These are phyloP conservation scores for Lepidurus packardi DNA, from an alignment of 1,140 invertebrate genomes.

Conservation along the genomic window DNA sequence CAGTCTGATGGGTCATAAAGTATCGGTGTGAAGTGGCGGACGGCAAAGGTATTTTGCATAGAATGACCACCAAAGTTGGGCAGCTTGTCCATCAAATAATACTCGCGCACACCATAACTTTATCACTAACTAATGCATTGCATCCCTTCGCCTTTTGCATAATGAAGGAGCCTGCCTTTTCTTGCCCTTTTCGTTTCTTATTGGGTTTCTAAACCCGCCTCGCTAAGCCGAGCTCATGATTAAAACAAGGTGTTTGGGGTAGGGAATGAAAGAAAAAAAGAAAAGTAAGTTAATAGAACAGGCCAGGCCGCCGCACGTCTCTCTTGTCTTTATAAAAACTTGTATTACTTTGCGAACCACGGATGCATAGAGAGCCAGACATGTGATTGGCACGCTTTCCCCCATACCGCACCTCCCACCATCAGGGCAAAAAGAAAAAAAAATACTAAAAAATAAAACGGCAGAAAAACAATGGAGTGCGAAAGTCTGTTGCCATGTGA, in stretches of 20 bases:
- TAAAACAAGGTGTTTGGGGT: too few relatives aligned
- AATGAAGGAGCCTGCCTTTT: background rate
- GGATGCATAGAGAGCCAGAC: background rate
- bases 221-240: too few relatives aligned
- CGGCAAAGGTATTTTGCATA: background rate
- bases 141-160: background rate
- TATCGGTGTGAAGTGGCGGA: conserved; percentile 15
- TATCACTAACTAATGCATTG: background rate
- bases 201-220: too few relatives aligned
- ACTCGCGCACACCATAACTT: background rate
- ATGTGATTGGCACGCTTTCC: background rate
- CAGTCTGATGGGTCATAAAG: conserved; percentile 1
- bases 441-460: background rate
- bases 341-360: background rate
- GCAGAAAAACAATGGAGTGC: background rate
- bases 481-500: background rate
- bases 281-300: background rate
- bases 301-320: background rate
- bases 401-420: background rate
- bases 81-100: conserved; percentile 8
- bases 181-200: background rate
- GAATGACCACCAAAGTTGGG: background rate
- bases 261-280: too few relatives aligned
- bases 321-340: background rate
- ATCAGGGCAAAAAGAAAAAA: background rate